Evolutionary conservation across 2,113 vertebrate genomes (phyloP).

Genomic region (Melanotaenia duboulayi): DNA sequence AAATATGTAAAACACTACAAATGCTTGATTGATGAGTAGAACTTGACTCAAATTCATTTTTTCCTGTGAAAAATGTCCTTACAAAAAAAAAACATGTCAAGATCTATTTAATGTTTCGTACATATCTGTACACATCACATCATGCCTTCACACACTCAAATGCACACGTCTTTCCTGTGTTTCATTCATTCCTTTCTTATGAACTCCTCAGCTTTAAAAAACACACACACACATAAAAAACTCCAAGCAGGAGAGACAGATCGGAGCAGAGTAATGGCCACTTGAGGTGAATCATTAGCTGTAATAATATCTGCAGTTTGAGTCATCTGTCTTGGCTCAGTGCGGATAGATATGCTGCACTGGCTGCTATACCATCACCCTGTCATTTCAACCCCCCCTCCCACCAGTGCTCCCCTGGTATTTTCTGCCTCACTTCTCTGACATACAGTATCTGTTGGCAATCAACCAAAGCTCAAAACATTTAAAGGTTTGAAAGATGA

Average conservation of each 20-base stretch:
- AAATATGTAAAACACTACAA: too few relatives aligned
- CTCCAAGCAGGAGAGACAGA: slow-evolving; percentile 54
- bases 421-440: slow-evolving; percentile 20
- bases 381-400: slow-evolving; percentile 19
- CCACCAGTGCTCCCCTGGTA: background rate
- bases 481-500: slow-evolving; percentile 20
- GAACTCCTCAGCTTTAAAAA: background rate
- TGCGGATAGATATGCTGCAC: slow-evolving; percentile 54
- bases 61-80: too few relatives aligned
- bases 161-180: background rate
- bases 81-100: too few relatives aligned
- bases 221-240: slow-evolving; percentile 37
- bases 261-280: slow-evolving; percentile 70
- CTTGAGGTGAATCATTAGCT: slow-evolving; percentile 83
- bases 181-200: background rate
- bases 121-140: background rate
- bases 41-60: background rate
- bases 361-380: slow-evolving; percentile 34
- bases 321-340: slow-evolving; percentile 69
- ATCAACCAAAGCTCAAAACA: slow-evolving; percentile 15
- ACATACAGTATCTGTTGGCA: slow-evolving; percentile 2
- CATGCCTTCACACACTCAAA: background rate
- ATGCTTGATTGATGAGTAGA: slow-evolving; percentile 26
- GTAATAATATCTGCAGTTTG: slow-evolving; percentile 80
- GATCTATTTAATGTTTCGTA: too few relatives aligned